Evolutionary conservation across 2,888 invertebrate genomes (phyloP).

Genomic region (Dryadula phaetusa): DNA sequence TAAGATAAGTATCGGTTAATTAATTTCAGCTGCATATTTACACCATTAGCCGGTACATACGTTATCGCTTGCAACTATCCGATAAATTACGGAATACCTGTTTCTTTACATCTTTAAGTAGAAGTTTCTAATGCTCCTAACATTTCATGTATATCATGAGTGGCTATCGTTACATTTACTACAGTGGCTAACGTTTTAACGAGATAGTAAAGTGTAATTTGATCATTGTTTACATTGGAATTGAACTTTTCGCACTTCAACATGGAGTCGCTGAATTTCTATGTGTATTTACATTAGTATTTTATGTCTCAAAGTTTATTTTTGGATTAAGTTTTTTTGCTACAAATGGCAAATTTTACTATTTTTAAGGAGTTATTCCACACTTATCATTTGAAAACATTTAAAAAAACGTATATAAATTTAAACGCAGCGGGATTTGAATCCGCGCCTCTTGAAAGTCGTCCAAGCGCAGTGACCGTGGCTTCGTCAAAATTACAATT

Average conservation of each 20-base stretch:
- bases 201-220: conserved; percentile 15
- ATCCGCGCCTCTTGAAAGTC: too few species aligned
- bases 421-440: not conserved
- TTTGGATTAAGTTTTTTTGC: too few species aligned
- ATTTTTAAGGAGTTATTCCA: not conserved
- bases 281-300: not conserved
- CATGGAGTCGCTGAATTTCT: not conserved
- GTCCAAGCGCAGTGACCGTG: too few species aligned
- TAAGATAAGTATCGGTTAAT: conserved; percentile 44
- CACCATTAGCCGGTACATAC: conserved; percentile 37
- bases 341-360: not conserved
- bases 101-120: conserved; percentile 26
- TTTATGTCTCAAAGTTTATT: too few species aligned
- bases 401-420: not conserved
- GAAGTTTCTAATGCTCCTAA: conserved; percentile 22
- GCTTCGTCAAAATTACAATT: too few species aligned
- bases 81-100: conserved; percentile 36
- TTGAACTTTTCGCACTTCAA: not conserved
- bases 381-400: not conserved
- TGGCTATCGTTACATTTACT: conserved; percentile 20
- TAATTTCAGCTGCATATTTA: conserved; percentile 43
- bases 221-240: conserved; percentile 6
- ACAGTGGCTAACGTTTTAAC: conserved; percentile 10
- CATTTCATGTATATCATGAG: conserved; percentile 20
- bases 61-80: conserved; percentile 33